phyloP scores from a whole-genome alignment of 2,888 invertebrate genomes.

The Chrysina gloriosa region DNA sequence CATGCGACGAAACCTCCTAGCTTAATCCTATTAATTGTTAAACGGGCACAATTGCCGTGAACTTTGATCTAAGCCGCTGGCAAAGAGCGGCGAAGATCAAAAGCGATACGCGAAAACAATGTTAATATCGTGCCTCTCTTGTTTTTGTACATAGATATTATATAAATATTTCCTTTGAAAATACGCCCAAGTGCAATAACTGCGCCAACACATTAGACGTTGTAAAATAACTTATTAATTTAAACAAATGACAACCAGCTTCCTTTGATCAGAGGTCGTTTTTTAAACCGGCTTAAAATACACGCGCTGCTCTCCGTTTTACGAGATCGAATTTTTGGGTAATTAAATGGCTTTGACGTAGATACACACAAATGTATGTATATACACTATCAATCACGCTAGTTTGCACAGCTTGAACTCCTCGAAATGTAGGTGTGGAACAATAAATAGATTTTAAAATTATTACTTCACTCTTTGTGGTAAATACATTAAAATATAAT shows the following conservation, averaged over 20 bases:
- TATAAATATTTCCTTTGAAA: conserved; percentile 30
- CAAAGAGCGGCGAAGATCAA: conserved; percentile 13
- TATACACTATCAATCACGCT: neutral
- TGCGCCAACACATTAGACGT: conserved; percentile 2
- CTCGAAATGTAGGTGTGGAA: neutral
- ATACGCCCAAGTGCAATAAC: conserved; percentile 24
- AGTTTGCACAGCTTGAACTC: neutral
- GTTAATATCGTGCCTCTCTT: conserved; percentile 14
- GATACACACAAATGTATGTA: too few relatives aligned
- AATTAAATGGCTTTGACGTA: neutral
- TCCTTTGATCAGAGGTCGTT: conserved; percentile 8
- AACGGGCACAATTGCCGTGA: conserved; percentile 15
- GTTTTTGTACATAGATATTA: conserved; percentile 12
- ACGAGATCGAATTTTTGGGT: neutral
- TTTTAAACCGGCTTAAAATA: conserved; percentile 9
- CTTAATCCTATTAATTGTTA: conserved; percentile 20
- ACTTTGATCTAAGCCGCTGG: conserved; percentile 19
- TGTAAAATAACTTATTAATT: conserved; percentile 20
- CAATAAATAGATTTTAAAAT: too few relatives aligned
- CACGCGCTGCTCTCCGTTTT: neutral
- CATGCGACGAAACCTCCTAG: neutral
- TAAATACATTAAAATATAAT: too few relatives aligned
- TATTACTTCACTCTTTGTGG: too few relatives aligned
- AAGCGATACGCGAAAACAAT: conserved; percentile 20
- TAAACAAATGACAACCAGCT: conserved; percentile 20